Conservation (phyloP, 2,113 vertebrate species). For the Xenopus borealis region DNA sequence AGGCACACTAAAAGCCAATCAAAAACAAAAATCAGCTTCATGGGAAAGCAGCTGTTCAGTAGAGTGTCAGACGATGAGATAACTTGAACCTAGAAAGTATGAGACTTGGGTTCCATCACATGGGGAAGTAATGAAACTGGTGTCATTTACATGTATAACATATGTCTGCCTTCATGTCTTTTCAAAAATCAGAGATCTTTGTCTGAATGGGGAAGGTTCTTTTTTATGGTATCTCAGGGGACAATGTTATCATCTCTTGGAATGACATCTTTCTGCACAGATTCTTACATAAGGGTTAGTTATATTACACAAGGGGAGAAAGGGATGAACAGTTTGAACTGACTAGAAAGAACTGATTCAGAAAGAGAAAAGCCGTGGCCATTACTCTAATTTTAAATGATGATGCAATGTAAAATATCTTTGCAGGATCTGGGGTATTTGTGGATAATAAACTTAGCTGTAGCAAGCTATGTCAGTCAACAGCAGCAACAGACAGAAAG, state of each 20-base stretch:
- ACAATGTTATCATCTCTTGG: conserved; percentile 25
- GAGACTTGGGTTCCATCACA: neutral
- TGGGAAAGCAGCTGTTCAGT: conserved; percentile 15
- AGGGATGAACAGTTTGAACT: neutral
- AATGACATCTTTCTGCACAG: neutral
- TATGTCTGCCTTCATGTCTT: neutral
- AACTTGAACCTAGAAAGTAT: neutral
- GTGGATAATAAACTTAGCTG: too few species aligned
- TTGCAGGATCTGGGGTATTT: too few species aligned
- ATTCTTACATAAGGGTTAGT: neutral
- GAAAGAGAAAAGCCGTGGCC: neutral
- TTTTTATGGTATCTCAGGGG: conserved; percentile 18
- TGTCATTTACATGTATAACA: neutral
- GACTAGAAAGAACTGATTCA: neutral
- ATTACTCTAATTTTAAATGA: too few species aligned
- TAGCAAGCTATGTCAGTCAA: too few species aligned
- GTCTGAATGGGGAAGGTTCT: neutral
- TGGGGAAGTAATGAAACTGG: conserved; percentile 2
- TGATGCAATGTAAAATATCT: too few species aligned
- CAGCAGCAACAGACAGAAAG: too few species aligned
- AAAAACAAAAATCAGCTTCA: conserved; percentile 5
- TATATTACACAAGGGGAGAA: neutral
- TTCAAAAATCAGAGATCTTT: neutral
- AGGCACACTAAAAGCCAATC: conserved; percentile 68
- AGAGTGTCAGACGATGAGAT: neutral